Evolutionary conservation across 2,113 vertebrate species (phyloP).

Genomic region (Passer montanus): DNA sequence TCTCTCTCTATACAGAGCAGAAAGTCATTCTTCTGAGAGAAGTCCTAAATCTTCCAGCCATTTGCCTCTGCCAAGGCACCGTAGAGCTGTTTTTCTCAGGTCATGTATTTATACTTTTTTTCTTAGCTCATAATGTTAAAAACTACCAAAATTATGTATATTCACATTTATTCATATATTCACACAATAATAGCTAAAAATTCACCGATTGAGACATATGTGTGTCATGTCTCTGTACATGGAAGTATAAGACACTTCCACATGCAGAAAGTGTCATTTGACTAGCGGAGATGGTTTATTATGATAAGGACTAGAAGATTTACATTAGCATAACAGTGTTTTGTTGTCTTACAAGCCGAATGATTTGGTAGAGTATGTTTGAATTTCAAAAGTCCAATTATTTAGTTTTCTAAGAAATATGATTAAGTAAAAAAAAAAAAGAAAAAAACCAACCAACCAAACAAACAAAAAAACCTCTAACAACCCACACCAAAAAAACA

Average conservation of each 20-base stretch:
- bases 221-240: not conserved
- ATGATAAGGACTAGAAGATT: not conserved
- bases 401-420: not conserved
- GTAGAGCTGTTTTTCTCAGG: not conserved
- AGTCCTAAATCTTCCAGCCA: not conserved
- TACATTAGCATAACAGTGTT: not conserved
- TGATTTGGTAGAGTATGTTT: not conserved
- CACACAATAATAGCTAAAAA: not conserved
- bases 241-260: not conserved
- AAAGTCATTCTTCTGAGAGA: not conserved
- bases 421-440: not conserved
- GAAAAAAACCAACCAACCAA: too few species aligned
- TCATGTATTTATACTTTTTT: not conserved
- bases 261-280: not conserved
- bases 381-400: not conserved
- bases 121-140: not conserved
- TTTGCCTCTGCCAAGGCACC: not conserved
- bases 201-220: not conserved
- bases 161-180: not conserved
- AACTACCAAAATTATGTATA: not conserved
- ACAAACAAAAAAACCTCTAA: not conserved
- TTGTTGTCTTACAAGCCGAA: not conserved
- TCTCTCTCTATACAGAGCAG: not conserved
- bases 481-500: not conserved
- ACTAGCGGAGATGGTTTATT: not conserved